phyloP scores from a whole-genome alignment of 2,888 invertebrate genomes.

The Omphaloscelis lunosa region DNA sequence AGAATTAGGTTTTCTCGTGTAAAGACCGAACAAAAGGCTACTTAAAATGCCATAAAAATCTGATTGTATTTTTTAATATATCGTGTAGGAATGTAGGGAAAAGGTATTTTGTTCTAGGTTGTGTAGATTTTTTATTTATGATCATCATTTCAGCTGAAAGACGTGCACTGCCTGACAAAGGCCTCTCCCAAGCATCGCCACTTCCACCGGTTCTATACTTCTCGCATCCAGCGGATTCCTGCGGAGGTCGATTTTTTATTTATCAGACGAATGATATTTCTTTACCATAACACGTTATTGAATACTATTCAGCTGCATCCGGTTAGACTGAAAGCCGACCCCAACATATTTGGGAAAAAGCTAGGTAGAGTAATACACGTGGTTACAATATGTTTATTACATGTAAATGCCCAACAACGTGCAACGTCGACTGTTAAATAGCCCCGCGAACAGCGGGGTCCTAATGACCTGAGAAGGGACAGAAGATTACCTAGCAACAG shows the following conservation, averaged over 20 bases:
- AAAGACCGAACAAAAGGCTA: neutral
- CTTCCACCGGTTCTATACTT: too few species aligned
- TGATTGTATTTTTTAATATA: neutral
- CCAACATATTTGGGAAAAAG: neutral
- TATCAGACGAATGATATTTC: too few species aligned
- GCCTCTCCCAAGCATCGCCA: too few species aligned
- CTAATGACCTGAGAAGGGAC: slow-evolving; percentile 7
- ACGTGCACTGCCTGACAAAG: too few species aligned
- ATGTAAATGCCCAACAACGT: neutral
- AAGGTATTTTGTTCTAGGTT: neutral
- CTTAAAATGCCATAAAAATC: neutral
- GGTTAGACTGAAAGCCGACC: neutral
- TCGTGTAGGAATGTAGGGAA: neutral
- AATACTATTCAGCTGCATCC: neutral
- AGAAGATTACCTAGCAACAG: neutral
- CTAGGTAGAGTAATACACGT: neutral
- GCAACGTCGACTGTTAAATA: neutral
- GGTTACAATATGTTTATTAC: neutral
- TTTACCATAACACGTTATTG: neutral
- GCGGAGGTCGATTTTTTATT: neutral
- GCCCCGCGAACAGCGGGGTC: neutral
- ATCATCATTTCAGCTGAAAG: too few species aligned
- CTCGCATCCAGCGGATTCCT: too few species aligned
- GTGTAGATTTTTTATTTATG: too few species aligned
- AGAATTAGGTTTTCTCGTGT: neutral